These are phyloP conservation scores for Chanos chanos DNA, from an alignment of 2,797 vertebrate genomes.

Conservation along the genomic window DNA sequence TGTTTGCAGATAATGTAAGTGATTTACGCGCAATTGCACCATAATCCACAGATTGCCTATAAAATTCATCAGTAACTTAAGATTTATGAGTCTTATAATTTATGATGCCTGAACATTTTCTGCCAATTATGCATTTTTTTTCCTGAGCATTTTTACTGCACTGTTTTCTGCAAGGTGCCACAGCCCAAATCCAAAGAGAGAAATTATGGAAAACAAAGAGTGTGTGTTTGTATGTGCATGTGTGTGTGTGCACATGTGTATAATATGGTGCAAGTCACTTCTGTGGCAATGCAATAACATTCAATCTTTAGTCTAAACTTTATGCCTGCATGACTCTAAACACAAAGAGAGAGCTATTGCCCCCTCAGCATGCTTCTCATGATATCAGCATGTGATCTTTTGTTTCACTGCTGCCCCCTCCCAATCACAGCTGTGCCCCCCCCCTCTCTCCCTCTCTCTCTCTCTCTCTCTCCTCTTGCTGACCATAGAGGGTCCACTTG, in stretches of 20 bases:
- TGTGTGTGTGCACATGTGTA: neutral
- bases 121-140: neutral
- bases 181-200: no score
- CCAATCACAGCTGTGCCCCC: no score
- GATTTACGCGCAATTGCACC: conserved; percentile 15
- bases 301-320: neutral
- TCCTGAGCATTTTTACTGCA: no score
- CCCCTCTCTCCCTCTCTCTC: neutral
- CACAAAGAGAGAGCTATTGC: neutral
- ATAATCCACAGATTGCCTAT: conserved; percentile 5
- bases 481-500: no score
- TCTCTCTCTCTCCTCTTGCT: neutral
- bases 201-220: neutral
- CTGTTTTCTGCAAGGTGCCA: no score
- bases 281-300: neutral
- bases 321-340: neutral
- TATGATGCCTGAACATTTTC: neutral
- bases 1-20: neutral
- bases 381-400: conserved; percentile 9
- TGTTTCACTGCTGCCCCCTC: conserved; percentile 1
- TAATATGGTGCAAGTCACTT: no score
- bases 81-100: conserved; percentile 7
- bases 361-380: neutral
- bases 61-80: conserved; percentile 5
- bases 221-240: neutral